A percentile compares a stretch with the other conserved stretches of the same genome.
Evolutionary conservation across 2,888 invertebrate species (phyloP).

Genomic region (Melieria picta): DNA sequence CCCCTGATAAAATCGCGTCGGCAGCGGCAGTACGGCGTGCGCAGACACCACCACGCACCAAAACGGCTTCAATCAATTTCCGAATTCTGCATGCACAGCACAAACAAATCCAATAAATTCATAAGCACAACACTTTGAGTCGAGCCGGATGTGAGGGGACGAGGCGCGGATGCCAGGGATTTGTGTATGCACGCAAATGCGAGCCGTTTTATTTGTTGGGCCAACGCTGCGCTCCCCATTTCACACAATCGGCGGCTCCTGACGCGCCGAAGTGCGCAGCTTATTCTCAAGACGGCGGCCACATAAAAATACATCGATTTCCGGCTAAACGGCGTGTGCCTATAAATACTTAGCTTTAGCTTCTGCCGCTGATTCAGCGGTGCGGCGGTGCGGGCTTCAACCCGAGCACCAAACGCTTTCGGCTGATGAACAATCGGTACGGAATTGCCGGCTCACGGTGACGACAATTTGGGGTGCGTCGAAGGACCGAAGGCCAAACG

Average conservation of each 20-base stretch:
- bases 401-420: not conserved
- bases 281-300: not conserved
- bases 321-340: not conserved
- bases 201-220: too few species aligned
- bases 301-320: conserved; percentile 16
- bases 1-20: too few species aligned
- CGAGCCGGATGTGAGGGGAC: not conserved
- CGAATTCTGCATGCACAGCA: conserved; percentile 17
- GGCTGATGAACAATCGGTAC: conserved; percentile 7
- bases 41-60: not conserved
- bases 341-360: conserved; percentile 3
- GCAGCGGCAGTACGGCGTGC: too few species aligned
- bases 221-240: too few species aligned
- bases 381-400: too few species aligned
- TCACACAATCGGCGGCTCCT: too few species aligned
- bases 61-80: conserved; percentile 1
- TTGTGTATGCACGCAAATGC: too few species aligned
- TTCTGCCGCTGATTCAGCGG: not conserved
- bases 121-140: conserved; percentile 14
- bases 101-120: conserved; percentile 23
- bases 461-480: too few species aligned
- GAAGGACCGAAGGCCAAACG: too few species aligned
- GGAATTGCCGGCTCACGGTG: not conserved
- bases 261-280: not conserved
- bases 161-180: not conserved